Evolutionary conservation across 2,888 invertebrate genomes (phyloP), one percentile per base, ranked within the genome.

Genomic region (Chorisops tibialis): DNA sequence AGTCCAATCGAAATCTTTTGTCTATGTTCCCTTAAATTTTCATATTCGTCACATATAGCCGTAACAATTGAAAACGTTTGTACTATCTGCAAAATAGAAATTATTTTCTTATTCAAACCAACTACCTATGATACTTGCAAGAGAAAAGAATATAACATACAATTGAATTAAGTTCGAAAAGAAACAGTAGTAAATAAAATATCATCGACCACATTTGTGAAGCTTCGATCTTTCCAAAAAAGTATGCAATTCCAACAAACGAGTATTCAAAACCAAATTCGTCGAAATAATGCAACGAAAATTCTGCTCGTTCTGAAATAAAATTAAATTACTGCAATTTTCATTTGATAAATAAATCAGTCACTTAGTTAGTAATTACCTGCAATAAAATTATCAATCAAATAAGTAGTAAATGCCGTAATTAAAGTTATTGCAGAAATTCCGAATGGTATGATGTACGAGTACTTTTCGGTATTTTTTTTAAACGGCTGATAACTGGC

Each of bases 401-500:
- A 12, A 7, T 1, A 12, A 19, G 35, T 5, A 37, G 48, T 59
- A 16, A n/a, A 37, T 38, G 21, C 37, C 12, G 16, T n/a, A 2
- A 37, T 9, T 1, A 22, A 4, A 5, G 48, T n/a, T n/a, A 59
- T 2, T 7, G 4, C 9, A n/a, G 7, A 11, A 30, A 49, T 50
- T 5, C 12, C 22, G n/a, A 50, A 24, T 3, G 60, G 60, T 9
- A 60, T 24, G 4, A 22, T 24, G n/a, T 3, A 75, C 52, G 74
- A 73, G 22, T 71, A 70, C 7, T 54, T 65, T 75, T 85, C 81
- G 67, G 87, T 87, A 67, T 87, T 85, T 67, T 88, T 87, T 69
- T 84, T 81, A 71, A 89, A 90, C 64, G 82, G 81, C 73, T 91
- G 92, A 73, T 87, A 91, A 74, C 92, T 92, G 30, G 91, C 87